Evolutionary conservation across 2,888 invertebrate genomes (phyloP).

Genomic region (Tridacna crocea): DNA sequence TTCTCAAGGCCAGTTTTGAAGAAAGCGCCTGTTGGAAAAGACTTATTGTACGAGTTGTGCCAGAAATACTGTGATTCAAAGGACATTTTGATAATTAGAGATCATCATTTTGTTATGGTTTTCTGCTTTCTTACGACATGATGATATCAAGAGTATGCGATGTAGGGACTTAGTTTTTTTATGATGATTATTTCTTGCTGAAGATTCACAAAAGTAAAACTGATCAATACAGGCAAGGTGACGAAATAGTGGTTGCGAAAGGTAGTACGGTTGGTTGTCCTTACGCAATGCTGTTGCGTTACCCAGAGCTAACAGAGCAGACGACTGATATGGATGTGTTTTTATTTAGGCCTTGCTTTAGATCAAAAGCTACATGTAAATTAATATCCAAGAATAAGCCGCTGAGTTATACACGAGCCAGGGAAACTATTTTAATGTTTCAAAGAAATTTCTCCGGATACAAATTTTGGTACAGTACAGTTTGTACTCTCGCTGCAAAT

Average conservation of each 20-base stretch:
- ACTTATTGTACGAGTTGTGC: constrained; percentile 26
- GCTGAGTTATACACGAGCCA: constrained; percentile 54
- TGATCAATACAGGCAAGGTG: constrained; percentile 24
- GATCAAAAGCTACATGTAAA: constrained; percentile 25
- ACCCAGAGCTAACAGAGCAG: too few species aligned
- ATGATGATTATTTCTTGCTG: too few species aligned
- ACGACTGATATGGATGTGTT: not conserved
- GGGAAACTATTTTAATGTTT: constrained; percentile 42
- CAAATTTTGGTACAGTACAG: constrained; percentile 51
- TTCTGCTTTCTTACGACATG: too few species aligned
- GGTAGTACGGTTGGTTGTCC: constrained; percentile 33
- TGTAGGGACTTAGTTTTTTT: too few species aligned
- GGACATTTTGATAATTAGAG: constrained; percentile 32
- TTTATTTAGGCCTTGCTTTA: constrained; percentile 1
- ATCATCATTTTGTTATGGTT: constrained; percentile 30
- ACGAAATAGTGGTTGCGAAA: constrained; percentile 14
- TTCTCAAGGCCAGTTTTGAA: constrained; percentile 34
- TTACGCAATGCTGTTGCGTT: constrained; percentile 28
- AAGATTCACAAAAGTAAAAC: too few species aligned
- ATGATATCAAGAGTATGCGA: too few species aligned
- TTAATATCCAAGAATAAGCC: constrained; percentile 51
- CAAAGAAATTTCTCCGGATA: constrained; percentile 27
- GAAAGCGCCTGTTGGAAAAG: not conserved
- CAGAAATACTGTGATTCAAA: constrained; percentile 11
- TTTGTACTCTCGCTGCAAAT: too few species aligned